A percentile compares a stretch with the other conserved stretches of the same genome.
phyloP scores from a whole-genome alignment of 2,888 invertebrate genomes.

The Leucophenga montana region DNA sequence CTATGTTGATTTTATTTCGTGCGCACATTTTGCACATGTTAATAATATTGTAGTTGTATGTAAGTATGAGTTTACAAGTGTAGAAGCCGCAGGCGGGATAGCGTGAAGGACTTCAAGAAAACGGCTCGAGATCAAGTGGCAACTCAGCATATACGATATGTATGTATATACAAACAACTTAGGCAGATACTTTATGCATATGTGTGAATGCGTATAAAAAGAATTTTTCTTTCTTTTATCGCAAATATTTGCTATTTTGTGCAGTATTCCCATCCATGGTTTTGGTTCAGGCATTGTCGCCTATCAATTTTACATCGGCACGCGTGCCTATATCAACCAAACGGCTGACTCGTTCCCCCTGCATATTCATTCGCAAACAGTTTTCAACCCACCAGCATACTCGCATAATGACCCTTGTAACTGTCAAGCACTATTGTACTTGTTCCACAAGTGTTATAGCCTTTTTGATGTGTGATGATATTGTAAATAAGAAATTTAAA shows the following conservation, averaged over 20 bases:
- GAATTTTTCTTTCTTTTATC: background rate
- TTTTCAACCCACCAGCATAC: too few species aligned
- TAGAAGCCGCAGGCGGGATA: constrained; percentile 45
- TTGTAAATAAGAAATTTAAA: constrained; percentile 32
- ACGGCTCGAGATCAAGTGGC: constrained; percentile 10
- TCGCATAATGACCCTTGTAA: constrained; percentile 32
- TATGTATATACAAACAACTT: too few species aligned
- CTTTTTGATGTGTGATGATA: constrained; percentile 1
- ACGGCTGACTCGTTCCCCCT: too few species aligned
- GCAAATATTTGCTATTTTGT: constrained; percentile 22
- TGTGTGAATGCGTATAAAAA: constrained; percentile 6
- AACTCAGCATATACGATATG: constrained; percentile 32
- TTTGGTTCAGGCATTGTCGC: background rate
- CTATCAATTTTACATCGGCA: constrained; percentile 13
- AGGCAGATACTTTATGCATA: background rate
- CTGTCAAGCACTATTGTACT: constrained; percentile 32
- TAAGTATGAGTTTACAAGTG: too few species aligned
- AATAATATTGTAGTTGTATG: constrained; percentile 44
- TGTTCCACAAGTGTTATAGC: constrained; percentile 1
- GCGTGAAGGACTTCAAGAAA: constrained; percentile 28
- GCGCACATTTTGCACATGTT: constrained; percentile 62
- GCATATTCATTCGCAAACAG: too few species aligned
- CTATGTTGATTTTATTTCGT: constrained; percentile 62
- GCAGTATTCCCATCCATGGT: background rate
- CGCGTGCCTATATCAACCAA: background rate